Evolutionary conservation across 2,113 vertebrate species (phyloP).

Genomic region (Tetrao urogallus): DNA sequence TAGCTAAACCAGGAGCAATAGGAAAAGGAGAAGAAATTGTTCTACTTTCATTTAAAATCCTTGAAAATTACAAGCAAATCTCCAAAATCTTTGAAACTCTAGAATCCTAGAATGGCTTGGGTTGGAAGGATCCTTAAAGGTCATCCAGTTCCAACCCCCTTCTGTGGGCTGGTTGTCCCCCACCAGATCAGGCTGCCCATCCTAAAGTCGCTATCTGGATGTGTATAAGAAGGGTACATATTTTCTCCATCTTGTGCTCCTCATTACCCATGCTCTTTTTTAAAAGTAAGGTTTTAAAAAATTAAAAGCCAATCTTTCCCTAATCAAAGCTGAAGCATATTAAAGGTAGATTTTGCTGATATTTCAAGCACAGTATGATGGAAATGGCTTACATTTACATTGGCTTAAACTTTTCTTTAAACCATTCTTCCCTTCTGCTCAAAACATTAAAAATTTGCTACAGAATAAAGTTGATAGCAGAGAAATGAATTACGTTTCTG

Average conservation of each 20-base stretch:
- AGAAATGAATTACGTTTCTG: neutral
- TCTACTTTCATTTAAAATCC: neutral
- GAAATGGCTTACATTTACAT: neutral
- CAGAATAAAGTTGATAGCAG: neutral
- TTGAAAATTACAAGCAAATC: neutral
- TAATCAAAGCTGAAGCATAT: neutral
- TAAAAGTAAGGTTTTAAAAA: neutral
- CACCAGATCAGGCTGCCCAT: neutral
- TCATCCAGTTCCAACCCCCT: neutral
- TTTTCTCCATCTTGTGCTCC: neutral
- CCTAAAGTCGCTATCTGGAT: accelerated
- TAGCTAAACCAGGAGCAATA: neutral
- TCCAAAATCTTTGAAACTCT: neutral
- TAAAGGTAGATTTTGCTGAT: neutral
- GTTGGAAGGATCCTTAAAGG: neutral
- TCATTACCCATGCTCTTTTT: neutral
- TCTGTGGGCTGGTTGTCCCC: no score
- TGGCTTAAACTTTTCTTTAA: neutral
- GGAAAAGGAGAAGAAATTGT: neutral
- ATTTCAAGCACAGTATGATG: accelerated
- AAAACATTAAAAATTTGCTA: neutral
- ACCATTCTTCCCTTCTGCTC: neutral
- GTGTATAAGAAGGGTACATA: neutral
- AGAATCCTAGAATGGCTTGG: neutral
- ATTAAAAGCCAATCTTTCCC: neutral